A percentile compares a stretch with the other conserved stretches of the same genome.
Evolutionary conservation across 2,888 invertebrate genomes (phyloP).

Genomic region (Spisula subtruncata): DNA sequence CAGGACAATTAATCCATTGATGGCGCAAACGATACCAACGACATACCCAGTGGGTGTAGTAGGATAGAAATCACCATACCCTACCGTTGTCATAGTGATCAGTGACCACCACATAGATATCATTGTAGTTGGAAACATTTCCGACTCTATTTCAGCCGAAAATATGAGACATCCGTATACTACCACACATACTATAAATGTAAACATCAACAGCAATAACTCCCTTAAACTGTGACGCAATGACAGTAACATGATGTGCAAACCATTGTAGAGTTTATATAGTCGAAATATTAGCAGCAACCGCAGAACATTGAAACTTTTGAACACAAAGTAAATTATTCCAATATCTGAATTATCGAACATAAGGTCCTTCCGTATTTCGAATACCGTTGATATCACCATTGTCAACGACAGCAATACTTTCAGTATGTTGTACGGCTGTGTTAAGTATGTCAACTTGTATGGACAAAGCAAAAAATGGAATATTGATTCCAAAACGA

Average conservation of each 20-base stretch:
- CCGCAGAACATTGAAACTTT: slow-evolving; percentile 74
- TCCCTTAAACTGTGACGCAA: slow-evolving; percentile 76
- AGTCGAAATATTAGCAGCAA: slow-evolving; percentile 78
- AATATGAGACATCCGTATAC: slow-evolving; percentile 80
- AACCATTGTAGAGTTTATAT: slow-evolving; percentile 76
- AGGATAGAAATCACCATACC: slow-evolving; percentile 81
- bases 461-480: slow-evolving; percentile 74
- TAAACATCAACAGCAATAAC: slow-evolving; percentile 75
- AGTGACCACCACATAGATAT: slow-evolving; percentile 80
- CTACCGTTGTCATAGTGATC: slow-evolving; percentile 81
- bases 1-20: slow-evolving; percentile 78
- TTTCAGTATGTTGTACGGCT: slow-evolving; percentile 73
- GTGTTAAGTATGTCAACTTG: slow-evolving; percentile 64
- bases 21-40: slow-evolving; percentile 78
- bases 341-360: slow-evolving; percentile 22
- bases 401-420: slow-evolving; percentile 72
- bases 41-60: slow-evolving; percentile 75
- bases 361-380: slow-evolving; percentile 52
- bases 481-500: slow-evolving; percentile 75
- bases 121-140: slow-evolving; percentile 69
- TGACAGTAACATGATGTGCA: slow-evolving; percentile 77
- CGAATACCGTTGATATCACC: slow-evolving; percentile 61
- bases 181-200: slow-evolving; percentile 75
- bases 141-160: slow-evolving; percentile 75
- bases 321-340: slow-evolving; percentile 69